Evolutionary conservation across 2,888 invertebrate species (phyloP), one percentile per base, ranked within the genome.

Genomic region (Plagodis pulveraria): DNA sequence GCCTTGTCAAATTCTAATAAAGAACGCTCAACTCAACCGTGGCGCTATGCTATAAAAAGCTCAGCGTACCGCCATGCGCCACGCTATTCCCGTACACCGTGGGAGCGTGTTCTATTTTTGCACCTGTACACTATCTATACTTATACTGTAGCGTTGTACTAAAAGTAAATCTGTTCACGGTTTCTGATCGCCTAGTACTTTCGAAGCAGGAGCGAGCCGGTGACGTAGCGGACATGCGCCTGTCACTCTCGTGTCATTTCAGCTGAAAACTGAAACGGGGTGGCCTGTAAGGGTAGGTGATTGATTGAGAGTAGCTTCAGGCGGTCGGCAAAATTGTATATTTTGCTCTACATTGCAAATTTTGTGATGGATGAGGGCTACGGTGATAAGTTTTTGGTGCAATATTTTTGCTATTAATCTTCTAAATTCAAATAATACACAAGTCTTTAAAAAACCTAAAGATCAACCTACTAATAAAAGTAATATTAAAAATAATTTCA

Each of bases 211-310:
- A 81, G 77, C 86, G 89, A 86, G 83, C 83, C 84, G 81, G 87
- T 93, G 93, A 93, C 93, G 91, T 89, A 91, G 86, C 74, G 75
- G 91, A 91, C 84, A 79, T 80, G 80, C 73, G 75, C 73, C 81
- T 84, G 87, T 88, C 89, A 89, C 75, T 85, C 70, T 73, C 75
- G 10, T 85, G 71, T 74, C 83, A 82, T 57, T 67, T 72, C 75
- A 80, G 78, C 73, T 66, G 67, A 69, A 56, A 62, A 50, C 63
- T 65, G 64, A 67, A 66, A 63, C 36, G 57, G 54, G 48, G 35
- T 42, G 34, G 54, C 45, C 58, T 69, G 69, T 69, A 65, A 44
- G 49, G 45, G 11, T 41, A 12, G 33, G 34, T 55, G 53, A 41
- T 49, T 35, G 48, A 48, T 48, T 43, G 12, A 35, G 22, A 10